Conservation (phyloP, 2,113 vertebrate species). For the Dermatemys mawii region DNA sequence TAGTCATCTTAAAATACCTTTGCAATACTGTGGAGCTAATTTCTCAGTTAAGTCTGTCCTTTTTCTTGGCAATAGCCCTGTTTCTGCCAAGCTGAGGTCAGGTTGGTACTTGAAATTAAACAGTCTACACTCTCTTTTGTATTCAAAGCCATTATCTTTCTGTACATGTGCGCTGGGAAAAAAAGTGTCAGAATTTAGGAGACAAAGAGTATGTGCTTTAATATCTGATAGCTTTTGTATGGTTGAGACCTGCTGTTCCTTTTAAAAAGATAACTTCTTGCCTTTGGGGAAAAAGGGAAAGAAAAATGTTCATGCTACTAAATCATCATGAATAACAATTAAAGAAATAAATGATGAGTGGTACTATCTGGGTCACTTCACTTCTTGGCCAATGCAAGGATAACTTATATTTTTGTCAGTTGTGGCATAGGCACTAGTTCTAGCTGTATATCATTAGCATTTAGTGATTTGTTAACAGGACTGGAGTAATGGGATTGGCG, state of each 20-base stretch:
- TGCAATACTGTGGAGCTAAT: constrained; percentile 19
- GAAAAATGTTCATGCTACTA: neutral
- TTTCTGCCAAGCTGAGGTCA: constrained; percentile 27
- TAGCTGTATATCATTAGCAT: neutral
- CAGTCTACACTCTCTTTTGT: constrained; percentile 25
- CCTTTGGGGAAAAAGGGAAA: neutral
- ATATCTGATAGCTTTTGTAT: neutral
- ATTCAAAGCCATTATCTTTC: constrained; percentile 57
- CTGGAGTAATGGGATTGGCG: neutral
- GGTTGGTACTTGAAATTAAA: constrained; percentile 35
- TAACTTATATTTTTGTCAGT: neutral
- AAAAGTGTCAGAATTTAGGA: neutral
- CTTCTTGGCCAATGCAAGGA: neutral
- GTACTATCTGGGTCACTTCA: neutral
- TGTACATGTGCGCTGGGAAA: constrained; percentile 20
- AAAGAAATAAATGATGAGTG: neutral
- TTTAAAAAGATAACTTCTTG: neutral
- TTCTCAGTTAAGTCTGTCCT: neutral
- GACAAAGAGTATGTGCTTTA: neutral
- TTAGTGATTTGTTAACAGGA: neutral
- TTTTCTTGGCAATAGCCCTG: constrained; percentile 15
- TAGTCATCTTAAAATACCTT: constrained; percentile 43
- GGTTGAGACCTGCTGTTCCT: neutral
- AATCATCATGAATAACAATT: neutral
- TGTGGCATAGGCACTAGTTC: neutral